Evolutionary conservation across 2,888 invertebrate species (phyloP).

Genomic region (Acholoe squamosa): DNA sequence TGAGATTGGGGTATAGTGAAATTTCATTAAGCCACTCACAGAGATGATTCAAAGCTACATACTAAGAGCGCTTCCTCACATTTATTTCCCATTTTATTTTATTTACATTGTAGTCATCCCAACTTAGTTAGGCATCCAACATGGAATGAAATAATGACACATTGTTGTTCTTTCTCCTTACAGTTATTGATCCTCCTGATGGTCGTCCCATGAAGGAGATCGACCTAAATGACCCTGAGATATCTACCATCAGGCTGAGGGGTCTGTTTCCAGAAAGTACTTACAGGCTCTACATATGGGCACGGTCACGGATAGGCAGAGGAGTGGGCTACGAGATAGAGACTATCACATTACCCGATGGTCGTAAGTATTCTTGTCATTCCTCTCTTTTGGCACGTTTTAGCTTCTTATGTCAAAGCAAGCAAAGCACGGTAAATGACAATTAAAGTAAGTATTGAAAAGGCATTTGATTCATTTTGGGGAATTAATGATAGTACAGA

Average conservation of each 20-base stretch:
- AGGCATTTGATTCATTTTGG: too few species aligned
- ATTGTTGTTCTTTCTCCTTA: conserved; percentile 45
- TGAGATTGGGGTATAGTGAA: too few species aligned
- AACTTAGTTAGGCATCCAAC: not conserved
- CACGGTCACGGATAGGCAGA: conserved; percentile 93
- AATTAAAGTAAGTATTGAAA: too few species aligned
- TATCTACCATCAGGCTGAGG: conserved; percentile 46
- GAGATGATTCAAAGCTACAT: too few species aligned
- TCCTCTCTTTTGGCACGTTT: too few species aligned
- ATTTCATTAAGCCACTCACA: too few species aligned
- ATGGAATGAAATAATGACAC: too few species aligned
- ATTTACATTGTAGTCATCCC: not conserved
- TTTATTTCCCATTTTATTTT: too few species aligned
- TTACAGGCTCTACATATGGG: conserved; percentile 90
- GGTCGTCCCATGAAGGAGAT: conserved; percentile 58
- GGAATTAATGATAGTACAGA: too few species aligned
- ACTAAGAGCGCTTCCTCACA: too few species aligned
- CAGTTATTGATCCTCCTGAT: conserved; percentile 59
- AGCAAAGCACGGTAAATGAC: too few species aligned
- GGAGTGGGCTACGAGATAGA: conserved; percentile 86
- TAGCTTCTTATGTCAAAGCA: too few species aligned
- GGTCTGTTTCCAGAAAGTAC: conserved; percentile 85
- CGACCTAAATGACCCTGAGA: conserved; percentile 63
- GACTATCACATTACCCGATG: conserved; percentile 76
- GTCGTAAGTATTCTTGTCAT: conserved; percentile 73